phyloP scores from a whole-genome alignment of 2,888 invertebrate species.

The Mellilla xanthometata region DNA sequence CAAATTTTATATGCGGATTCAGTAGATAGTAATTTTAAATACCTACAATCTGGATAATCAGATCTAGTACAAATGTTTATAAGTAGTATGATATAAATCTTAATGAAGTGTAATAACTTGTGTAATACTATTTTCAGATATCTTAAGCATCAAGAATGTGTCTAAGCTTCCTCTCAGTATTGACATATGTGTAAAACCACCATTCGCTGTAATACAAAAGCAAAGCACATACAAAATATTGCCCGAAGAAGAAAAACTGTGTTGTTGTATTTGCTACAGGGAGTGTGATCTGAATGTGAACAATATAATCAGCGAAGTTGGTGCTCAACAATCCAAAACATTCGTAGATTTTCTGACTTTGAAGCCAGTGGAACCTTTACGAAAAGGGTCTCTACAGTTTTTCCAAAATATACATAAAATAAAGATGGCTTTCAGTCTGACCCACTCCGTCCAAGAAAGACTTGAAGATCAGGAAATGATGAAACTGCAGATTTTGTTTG shows the following conservation, averaged over 20 bases:
- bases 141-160: conserved; percentile 78
- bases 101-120: too few relatives aligned
- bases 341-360: conserved; percentile 66
- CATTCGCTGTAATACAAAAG: conserved; percentile 74
- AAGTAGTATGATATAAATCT: too few relatives aligned
- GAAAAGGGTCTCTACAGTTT: conserved; percentile 58
- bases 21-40: too few relatives aligned
- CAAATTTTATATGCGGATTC: too few relatives aligned
- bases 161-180: conserved; percentile 75
- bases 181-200: conserved; percentile 68
- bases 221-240: conserved; percentile 59
- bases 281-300: conserved; percentile 59
- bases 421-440: conserved; percentile 68
- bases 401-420: conserved; percentile 73
- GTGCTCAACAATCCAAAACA: conserved; percentile 45
- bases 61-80: too few relatives aligned
- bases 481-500: conserved; percentile 71
- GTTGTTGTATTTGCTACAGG: conserved; percentile 65
- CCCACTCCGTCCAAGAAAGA: conserved; percentile 58
- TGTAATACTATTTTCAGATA: conserved; percentile 59
- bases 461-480: conserved; percentile 70
- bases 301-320: conserved; percentile 49
- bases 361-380: conserved; percentile 57
- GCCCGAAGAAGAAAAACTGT: conserved; percentile 54
- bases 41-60: too few relatives aligned